Percentiles rank a stretch among this genome's conserved stretches.
phyloP scores from a whole-genome alignment of 2,888 invertebrate species.

The Drosophila anomelani region DNA sequence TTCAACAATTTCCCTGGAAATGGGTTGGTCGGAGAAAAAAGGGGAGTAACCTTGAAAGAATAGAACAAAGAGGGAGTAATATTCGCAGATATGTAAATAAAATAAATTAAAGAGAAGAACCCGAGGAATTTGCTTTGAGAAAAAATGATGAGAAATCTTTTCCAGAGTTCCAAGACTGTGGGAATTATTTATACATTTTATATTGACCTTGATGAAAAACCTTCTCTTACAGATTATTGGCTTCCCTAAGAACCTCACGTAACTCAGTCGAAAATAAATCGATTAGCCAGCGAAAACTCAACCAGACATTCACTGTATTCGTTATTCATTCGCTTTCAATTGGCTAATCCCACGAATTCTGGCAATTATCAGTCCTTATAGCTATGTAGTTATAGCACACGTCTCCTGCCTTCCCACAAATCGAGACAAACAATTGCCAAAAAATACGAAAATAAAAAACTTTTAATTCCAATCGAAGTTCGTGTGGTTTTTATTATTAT shows the following conservation, averaged over 20 bases:
- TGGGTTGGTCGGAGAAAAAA: slow-evolving; percentile 7
- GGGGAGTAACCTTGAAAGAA: slow-evolving; percentile 19
- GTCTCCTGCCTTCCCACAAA: slow-evolving; percentile 31
- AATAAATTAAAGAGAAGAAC: background rate
- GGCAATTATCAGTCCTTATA: slow-evolving; percentile 43
- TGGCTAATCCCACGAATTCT: slow-evolving; percentile 26
- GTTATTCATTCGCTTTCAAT: slow-evolving; percentile 35
- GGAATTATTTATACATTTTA: background rate
- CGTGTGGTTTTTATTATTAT: slow-evolving; percentile 52
- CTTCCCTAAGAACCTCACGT: slow-evolving; percentile 18
- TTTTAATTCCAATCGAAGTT: slow-evolving; percentile 48
- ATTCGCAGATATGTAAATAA: background rate
- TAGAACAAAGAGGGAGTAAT: background rate
- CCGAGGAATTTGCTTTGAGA: background rate
- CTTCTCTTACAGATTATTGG: slow-evolving; percentile 7
- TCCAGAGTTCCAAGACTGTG: background rate
- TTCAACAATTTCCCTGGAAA: slow-evolving; percentile 5
- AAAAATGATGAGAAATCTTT: background rate
- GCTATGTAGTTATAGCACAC: slow-evolving; percentile 34
- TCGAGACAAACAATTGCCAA: slow-evolving; percentile 52
- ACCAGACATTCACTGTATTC: slow-evolving; percentile 6
- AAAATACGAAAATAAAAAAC: slow-evolving; percentile 24
- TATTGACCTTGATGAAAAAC: slow-evolving; percentile 18
- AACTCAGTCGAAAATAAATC: slow-evolving; percentile 24
- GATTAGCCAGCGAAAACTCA: slow-evolving; percentile 25